Conservation (phyloP, 2,888 invertebrate genomes). For the Tribolium freemani region DNA sequence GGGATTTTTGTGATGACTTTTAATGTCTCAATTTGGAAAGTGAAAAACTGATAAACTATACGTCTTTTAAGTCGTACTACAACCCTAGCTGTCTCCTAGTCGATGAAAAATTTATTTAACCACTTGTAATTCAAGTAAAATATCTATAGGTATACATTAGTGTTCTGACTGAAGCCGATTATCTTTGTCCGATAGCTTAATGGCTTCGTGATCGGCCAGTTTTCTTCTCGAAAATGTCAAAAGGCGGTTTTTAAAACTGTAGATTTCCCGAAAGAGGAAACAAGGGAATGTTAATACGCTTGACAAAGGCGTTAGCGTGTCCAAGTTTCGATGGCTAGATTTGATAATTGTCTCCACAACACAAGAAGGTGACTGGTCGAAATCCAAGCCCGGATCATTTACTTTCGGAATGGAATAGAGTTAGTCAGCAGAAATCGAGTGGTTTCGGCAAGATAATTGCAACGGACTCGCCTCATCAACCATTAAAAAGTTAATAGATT, state of each 20-base stretch:
- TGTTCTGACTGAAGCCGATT: not conserved
- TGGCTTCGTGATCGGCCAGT: slow-evolving; percentile 18
- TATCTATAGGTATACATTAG: no score
- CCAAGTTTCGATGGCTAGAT: slow-evolving; percentile 35
- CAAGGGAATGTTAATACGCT: slow-evolving; percentile 12
- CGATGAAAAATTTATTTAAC: no score
- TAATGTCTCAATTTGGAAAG: no score
- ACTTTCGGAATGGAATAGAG: slow-evolving; percentile 33
- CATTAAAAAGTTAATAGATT: not conserved
- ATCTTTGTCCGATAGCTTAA: slow-evolving; percentile 11
- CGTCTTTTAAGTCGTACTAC: no score
- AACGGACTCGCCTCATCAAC: not conserved
- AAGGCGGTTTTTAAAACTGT: not conserved
- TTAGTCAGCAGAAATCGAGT: slow-evolving; percentile 36
- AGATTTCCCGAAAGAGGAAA: not conserved
- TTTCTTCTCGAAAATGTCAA: not conserved
- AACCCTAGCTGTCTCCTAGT: no score
- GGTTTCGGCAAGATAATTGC: slow-evolving; percentile 4
- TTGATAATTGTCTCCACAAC: slow-evolving; percentile 41
- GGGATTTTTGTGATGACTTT: no score
- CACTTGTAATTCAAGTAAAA: no score
- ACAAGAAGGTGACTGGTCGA: slow-evolving; percentile 41
- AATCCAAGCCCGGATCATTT: slow-evolving; percentile 42
- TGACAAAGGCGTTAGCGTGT: slow-evolving; percentile 39
- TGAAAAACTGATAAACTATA: no score